Evolutionary conservation across 2,797 vertebrate genomes (phyloP).

Genomic region (Eremophila alpestris): DNA sequence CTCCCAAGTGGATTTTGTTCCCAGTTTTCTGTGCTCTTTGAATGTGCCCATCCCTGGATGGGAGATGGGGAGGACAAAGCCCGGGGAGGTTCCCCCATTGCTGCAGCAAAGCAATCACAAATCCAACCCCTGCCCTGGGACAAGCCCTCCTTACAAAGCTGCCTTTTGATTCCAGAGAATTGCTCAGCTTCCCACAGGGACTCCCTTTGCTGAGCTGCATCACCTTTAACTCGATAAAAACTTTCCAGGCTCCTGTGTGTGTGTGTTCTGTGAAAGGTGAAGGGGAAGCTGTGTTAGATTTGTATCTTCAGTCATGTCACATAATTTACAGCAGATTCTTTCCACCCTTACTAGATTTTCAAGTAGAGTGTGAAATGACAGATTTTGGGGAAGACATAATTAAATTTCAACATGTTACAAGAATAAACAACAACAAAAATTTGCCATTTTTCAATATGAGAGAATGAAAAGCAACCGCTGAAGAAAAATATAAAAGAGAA

Average conservation of each 20-base stretch:
- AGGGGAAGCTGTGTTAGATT: background rate
- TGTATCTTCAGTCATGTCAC: background rate
- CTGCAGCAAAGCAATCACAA: background rate
- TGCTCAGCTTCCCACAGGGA: background rate
- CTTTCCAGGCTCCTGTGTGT: background rate
- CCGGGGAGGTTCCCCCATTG: background rate
- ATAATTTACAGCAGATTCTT: background rate
- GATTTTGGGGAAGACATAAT: background rate
- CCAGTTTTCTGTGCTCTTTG: background rate
- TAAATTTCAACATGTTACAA: constrained; percentile 7
- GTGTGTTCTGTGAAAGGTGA: background rate
- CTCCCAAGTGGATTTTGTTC: background rate
- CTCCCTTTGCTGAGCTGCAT: background rate
- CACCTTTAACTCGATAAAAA: background rate
- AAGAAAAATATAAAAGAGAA: background rate
- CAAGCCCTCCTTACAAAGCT: background rate
- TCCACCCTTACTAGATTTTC: background rate
- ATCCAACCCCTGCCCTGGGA: background rate
- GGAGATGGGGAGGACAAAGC: background rate
- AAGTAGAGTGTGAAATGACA: background rate
- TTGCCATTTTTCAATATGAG: background rate
- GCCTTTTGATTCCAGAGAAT: background rate
- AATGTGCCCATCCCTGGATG: background rate
- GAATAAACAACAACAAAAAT: background rate
- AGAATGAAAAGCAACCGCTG: background rate